Conservation (phyloP, 2,888 invertebrate genomes). For the Papilio protenor region DNA sequence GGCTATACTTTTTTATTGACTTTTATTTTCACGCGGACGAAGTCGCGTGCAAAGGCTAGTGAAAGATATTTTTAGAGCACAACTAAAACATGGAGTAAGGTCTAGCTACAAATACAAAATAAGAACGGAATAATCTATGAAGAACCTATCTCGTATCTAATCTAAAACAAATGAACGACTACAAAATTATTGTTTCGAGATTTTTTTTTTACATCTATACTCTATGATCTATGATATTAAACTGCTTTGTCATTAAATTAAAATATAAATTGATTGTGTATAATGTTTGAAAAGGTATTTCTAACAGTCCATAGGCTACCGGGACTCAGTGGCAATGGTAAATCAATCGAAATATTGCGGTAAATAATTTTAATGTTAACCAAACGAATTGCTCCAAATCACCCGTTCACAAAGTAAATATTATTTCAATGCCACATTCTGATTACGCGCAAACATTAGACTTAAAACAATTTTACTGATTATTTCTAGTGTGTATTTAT, state of each 20-base stretch:
- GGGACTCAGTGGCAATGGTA: neutral
- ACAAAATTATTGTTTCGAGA: no score
- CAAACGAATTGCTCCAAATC: constrained; percentile 24
- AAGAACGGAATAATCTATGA: no score
- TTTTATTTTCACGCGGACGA: no score
- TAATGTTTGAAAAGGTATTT: neutral
- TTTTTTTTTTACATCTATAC: no score
- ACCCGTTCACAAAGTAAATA: constrained; percentile 18
- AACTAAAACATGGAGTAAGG: no score
- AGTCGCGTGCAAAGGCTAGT: no score
- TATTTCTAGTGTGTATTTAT: constrained; percentile 47
- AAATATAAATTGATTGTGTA: neutral
- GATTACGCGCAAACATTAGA: constrained; percentile 21
- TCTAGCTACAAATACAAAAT: no score
- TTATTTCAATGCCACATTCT: constrained; percentile 22
- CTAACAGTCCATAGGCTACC: neutral
- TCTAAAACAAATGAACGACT: no score
- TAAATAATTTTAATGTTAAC: constrained; percentile 20
- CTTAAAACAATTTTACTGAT: constrained; percentile 42
- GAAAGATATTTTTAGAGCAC: no score
- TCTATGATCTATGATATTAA: no score
- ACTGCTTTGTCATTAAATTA: neutral
- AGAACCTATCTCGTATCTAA: no score
- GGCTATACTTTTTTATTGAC: no score
- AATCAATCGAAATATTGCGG: constrained; percentile 21